Percentiles rank a stretch among this genome's conserved stretches.
Evolutionary conservation across 2,797 vertebrate species (phyloP).

Genomic region (Danio tinwini): DNA sequence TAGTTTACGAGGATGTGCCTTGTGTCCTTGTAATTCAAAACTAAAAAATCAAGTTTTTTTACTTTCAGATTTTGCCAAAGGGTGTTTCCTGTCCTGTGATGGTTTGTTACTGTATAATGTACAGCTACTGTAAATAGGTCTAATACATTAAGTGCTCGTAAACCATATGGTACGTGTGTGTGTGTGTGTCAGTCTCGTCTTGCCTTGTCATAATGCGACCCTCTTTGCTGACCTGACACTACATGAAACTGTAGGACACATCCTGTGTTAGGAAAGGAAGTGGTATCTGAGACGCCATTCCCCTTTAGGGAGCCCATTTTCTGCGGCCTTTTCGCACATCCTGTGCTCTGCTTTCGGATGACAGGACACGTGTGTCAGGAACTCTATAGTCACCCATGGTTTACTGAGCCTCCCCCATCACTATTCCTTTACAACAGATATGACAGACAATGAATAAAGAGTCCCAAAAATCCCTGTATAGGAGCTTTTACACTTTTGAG

Average conservation of each 20-base stretch:
- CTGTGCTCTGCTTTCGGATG: slow-evolving; percentile 32
- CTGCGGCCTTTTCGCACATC: slow-evolving; percentile 44
- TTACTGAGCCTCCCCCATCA: slow-evolving; percentile 9
- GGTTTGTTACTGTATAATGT: no score
- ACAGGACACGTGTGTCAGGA: slow-evolving; percentile 10
- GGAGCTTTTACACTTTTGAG: not conserved
- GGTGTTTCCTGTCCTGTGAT: no score
- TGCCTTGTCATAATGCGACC: slow-evolving; percentile 56
- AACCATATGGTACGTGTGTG: slow-evolving; percentile 33
- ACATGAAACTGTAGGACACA: slow-evolving; percentile 5
- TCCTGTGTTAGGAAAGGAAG: slow-evolving; percentile 22
- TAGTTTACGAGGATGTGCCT: no score
- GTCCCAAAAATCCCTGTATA: not conserved
- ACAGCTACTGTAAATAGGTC: no score
- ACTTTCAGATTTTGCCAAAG: no score
- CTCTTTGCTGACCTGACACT: slow-evolving; percentile 57
- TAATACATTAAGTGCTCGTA: no score
- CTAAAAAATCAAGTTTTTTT: no score
- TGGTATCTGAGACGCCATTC: slow-evolving; percentile 7
- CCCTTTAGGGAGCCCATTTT: slow-evolving; percentile 28
- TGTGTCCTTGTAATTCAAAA: no score
- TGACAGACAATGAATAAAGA: slow-evolving; percentile 13
- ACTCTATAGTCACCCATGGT: slow-evolving; percentile 23
- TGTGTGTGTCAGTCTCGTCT: slow-evolving; percentile 46
- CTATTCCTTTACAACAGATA: slow-evolving; percentile 22